Conservation (phyloP, 1,140 invertebrate genomes). For the Vollenhovia emeryi region DNA sequence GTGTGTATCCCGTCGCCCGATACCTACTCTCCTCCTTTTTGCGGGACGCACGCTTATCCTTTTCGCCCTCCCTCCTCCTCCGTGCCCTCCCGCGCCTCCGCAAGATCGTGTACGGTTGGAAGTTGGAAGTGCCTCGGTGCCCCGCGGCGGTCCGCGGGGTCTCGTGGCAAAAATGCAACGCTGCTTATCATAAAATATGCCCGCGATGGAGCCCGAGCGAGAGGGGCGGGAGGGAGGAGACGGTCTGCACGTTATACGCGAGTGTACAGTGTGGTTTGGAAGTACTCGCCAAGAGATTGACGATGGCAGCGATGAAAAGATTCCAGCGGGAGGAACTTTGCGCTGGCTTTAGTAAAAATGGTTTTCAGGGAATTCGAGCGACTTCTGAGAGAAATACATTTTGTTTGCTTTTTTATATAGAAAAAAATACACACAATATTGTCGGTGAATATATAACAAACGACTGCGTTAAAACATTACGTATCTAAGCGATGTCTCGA, state of each 20-base stretch:
- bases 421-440: background rate
- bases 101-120: slow-evolving; percentile 70
- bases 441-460: background rate
- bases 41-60: slow-evolving; percentile 58
- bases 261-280: slow-evolving; percentile 46
- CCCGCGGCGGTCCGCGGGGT: slow-evolving; percentile 63
- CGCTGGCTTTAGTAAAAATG: background rate
- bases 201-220: slow-evolving; percentile 63
- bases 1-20: slow-evolving; percentile 40
- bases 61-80: slow-evolving; percentile 52
- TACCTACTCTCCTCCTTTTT: slow-evolving; percentile 31
- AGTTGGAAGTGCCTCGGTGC: slow-evolving; percentile 61
- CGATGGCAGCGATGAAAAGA: slow-evolving; percentile 36
- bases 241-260: slow-evolving; percentile 23
- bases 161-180: slow-evolving; percentile 79
- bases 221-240: background rate
- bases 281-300: slow-evolving; percentile 43
- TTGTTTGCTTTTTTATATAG: background rate
- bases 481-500: background rate
- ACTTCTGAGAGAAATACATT: background rate
- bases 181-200: slow-evolving; percentile 86
- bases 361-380: background rate
- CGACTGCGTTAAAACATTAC: background rate
- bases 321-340: background rate
- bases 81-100: slow-evolving; percentile 38